phyloP scores from a whole-genome alignment of 2,113 vertebrate species.

The Dromas ardeola region DNA sequence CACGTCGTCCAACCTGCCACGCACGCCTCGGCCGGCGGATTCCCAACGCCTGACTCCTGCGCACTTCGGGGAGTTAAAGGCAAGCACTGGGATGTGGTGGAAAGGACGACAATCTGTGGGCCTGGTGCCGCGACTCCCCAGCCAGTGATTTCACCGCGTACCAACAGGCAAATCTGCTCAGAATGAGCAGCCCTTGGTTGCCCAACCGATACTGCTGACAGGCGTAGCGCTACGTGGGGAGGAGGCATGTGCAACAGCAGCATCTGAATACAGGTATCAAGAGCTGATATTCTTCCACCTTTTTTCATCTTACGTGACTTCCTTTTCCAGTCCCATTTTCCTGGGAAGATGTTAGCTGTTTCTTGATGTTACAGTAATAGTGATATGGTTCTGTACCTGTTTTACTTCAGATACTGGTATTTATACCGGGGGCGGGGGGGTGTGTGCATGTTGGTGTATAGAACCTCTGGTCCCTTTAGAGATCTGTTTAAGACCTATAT shows the following conservation, averaged over 20 bases:
- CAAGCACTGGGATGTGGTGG: accelerated
- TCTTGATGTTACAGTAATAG: background rate
- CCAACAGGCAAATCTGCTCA: background rate
- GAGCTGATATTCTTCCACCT: background rate
- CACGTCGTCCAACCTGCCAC: background rate
- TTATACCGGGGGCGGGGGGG: too few species aligned
- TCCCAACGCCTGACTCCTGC: accelerated
- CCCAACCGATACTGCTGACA: background rate
- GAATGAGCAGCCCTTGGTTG: background rate
- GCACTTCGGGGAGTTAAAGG: too few species aligned
- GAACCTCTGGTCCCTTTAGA: background rate
- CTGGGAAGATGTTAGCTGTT: background rate
- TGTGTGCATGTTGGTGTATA: too few species aligned
- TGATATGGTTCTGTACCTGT: accelerated
- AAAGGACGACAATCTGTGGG: background rate
- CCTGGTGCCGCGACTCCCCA: accelerated
- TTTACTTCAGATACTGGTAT: background rate
- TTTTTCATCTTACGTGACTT: background rate
- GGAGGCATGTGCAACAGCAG: background rate
- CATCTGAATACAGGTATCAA: background rate
- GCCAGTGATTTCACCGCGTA: accelerated
- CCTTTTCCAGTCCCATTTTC: background rate
- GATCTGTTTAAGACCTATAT: background rate
- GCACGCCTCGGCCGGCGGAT: accelerated
- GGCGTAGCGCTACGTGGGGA: accelerated